phyloP scores from a whole-genome alignment of 2,888 invertebrate species.

The Oxyscelio sp. region DNA sequence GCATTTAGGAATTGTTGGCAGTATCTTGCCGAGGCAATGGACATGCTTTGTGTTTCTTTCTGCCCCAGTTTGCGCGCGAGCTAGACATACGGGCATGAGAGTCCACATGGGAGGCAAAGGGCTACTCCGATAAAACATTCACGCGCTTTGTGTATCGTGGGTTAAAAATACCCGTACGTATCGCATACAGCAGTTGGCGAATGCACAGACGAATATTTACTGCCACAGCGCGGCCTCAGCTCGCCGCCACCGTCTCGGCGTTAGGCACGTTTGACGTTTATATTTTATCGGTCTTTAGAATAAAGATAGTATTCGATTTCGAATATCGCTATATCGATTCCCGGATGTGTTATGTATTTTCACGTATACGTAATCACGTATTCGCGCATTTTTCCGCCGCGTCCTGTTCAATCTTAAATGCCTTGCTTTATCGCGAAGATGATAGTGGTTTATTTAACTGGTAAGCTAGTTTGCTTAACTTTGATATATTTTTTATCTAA shows the following conservation, averaged over 20 bases:
- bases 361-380: slow-evolving; percentile 57
- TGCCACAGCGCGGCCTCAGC: slow-evolving; percentile 61
- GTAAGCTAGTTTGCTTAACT: no score
- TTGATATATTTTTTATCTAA: no score
- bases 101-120: slow-evolving; percentile 82
- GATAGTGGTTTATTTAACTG: no score
- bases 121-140: slow-evolving; percentile 86
- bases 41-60: slow-evolving; percentile 85
- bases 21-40: slow-evolving; percentile 84
- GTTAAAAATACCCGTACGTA: slow-evolving; percentile 85
- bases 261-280: slow-evolving; percentile 77
- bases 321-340: slow-evolving; percentile 68
- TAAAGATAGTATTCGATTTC: slow-evolving; percentile 71
- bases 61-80: slow-evolving; percentile 84
- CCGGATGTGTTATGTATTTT: slow-evolving; percentile 38
- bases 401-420: slow-evolving; percentile 47
- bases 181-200: slow-evolving; percentile 76
- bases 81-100: slow-evolving; percentile 82
- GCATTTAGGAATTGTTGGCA: slow-evolving; percentile 85
- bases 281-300: slow-evolving; percentile 75
- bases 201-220: slow-evolving; percentile 75
- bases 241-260: slow-evolving; percentile 51
- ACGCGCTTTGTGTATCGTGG: slow-evolving; percentile 84
- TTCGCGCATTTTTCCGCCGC: slow-evolving; percentile 42
- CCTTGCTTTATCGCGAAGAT: no score